Base-by-base conservation (phyloP, 2,113 vertebrate genomes). In the Astur gentilis region DNA sequence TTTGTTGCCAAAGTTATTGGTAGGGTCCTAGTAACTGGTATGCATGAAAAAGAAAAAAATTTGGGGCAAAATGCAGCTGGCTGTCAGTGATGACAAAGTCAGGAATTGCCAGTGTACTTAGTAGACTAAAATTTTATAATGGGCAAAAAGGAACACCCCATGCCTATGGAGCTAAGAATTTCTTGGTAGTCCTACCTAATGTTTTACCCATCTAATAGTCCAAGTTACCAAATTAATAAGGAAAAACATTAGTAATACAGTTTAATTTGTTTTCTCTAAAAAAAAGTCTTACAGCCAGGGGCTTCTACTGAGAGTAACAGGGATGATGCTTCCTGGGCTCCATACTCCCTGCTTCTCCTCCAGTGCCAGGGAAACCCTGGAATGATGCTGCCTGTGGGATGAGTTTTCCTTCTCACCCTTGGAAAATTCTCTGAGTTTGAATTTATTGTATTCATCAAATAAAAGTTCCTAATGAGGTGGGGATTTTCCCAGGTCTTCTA, bases 81-180 rank as follows among this genome's bases (percentile, higher is more conserved):
- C 19, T 64, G 38, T 47, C 54, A 57, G 29, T 87, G 61, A 50
- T 38, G 32, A 29, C 15, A 25, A 75, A 75, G 13, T 42, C 16
- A 19, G 55, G n/a, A 57, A n/a, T 19, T 90, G 14, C 23, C 62
- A 65, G 20, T 23, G 23, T 29, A 29, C 32, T 69, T 73, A 19
- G 12, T 72, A 55, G 20, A 42, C 38, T 55, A 50, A 72, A 76
- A 55, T 77, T n/a, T 25, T 72, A 8, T 0, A 50, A 8, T 36
- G 19, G 76, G 11, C 13, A 58, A 38, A 62, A 54, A 26, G 25
- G 44, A 62, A 58, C 0, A 0, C 4, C 60, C 38, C 19, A 19
- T 13, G 23, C 13, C 47, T 71, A 18, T 5, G 29, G 29, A 34
- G 34, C 21, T 44, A 40, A 52, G 45, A 86, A 31, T 88, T 44